These are phyloP conservation scores for Hiodon tergisus DNA, from an alignment of 2,113 vertebrate genomes.

Conservation along the genomic window DNA sequence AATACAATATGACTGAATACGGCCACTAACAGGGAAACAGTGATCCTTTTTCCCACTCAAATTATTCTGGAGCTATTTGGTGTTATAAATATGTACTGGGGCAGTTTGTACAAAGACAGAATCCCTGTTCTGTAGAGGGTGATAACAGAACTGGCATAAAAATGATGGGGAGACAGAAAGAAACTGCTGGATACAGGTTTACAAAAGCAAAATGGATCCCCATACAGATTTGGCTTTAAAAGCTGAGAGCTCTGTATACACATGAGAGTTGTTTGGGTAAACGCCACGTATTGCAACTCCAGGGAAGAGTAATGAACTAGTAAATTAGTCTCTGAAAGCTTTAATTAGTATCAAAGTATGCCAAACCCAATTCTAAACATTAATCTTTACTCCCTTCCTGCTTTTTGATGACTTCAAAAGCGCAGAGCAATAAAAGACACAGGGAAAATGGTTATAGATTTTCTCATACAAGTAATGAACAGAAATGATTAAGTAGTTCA, in stretches of 20 bases:
- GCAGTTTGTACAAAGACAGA: slow-evolving; percentile 36
- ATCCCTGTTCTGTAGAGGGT: slow-evolving; percentile 31
- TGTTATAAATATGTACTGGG: slow-evolving; percentile 44
- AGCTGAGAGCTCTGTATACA: slow-evolving; percentile 5
- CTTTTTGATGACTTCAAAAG: slow-evolving; percentile 55
- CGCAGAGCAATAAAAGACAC: slow-evolving; percentile 66
- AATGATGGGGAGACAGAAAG: slow-evolving; percentile 15
- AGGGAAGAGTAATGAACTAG: slow-evolving; percentile 40
- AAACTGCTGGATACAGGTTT: not conserved
- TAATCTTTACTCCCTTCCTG: slow-evolving; percentile 45
- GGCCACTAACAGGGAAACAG: not conserved
- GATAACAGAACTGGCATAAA: slow-evolving; percentile 44
- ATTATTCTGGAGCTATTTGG: slow-evolving; percentile 33
- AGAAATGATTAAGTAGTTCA: slow-evolving; percentile 66
- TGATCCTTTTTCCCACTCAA: not conserved
- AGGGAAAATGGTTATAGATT: slow-evolving; percentile 66
- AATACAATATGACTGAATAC: not conserved
- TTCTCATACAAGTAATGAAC: slow-evolving; percentile 58
- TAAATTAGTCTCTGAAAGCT: slow-evolving; percentile 55
- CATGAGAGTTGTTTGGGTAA: slow-evolving; percentile 25
- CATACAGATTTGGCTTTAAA: slow-evolving; percentile 22
- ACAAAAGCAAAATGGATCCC: slow-evolving; percentile 11
- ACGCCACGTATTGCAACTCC: slow-evolving; percentile 27
- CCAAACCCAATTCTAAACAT: slow-evolving; percentile 46
- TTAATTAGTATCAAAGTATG: slow-evolving; percentile 56